Evolutionary conservation across 2,113 vertebrate species (phyloP).

Genomic region (Marmota monax): DNA sequence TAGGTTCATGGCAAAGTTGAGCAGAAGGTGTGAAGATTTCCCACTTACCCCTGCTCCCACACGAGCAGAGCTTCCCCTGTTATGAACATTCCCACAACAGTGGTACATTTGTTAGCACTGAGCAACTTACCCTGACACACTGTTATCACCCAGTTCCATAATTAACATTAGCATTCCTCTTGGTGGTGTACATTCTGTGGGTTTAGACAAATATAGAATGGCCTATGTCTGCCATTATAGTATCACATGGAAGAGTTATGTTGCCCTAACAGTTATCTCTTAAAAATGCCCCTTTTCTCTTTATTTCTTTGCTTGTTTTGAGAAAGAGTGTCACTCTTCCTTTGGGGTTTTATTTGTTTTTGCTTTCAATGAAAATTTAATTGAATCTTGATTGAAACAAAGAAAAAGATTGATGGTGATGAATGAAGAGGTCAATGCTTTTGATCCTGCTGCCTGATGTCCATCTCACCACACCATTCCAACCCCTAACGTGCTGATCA

Average conservation of each 20-base stretch:
- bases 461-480: neutral
- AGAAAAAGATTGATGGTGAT: neutral
- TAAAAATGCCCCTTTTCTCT: neutral
- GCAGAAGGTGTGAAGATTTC: neutral
- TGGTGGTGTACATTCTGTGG: neutral
- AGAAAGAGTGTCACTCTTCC: neutral
- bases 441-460: neutral
- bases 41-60: too few relatives aligned
- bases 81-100: neutral
- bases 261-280: neutral
- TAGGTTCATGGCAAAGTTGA: neutral
- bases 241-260: neutral
- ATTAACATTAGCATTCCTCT: neutral
- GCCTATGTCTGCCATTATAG: neutral
- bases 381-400: neutral
- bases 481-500: neutral
- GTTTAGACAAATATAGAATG: neutral
- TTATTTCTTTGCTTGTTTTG: neutral
- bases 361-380: neutral
- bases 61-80: accelerated
- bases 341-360: neutral
- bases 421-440: neutral
- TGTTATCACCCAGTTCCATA: neutral
- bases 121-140: neutral
- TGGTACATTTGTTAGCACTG: too few relatives aligned